Conservation (phyloP, 2,113 vertebrate species). For the Mus spicilegus region DNA sequence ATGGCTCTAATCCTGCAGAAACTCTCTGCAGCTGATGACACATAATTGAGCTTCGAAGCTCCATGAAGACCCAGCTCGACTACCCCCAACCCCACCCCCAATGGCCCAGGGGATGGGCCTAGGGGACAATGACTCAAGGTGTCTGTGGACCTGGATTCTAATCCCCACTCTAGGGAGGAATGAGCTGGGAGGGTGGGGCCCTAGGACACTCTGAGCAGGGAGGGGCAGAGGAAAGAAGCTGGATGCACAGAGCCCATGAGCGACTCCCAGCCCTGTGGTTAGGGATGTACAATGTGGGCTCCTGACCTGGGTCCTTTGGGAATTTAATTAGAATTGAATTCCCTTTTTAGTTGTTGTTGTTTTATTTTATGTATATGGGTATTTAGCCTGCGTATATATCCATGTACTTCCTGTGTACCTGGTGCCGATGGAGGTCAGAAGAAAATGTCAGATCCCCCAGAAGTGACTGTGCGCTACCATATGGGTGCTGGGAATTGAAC, state of each 20-base stretch:
- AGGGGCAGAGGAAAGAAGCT: background rate
- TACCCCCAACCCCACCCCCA: background rate
- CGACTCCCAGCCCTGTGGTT: background rate
- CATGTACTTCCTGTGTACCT: background rate
- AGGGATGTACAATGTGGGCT: background rate
- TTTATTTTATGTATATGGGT: background rate
- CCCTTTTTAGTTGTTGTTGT: background rate
- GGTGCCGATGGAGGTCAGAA: too few relatives aligned
- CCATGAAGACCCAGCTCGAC: background rate
- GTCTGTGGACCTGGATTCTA: conserved; percentile 31
- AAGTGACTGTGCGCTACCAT: background rate
- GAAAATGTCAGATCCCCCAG: background rate
- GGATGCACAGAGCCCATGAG: background rate
- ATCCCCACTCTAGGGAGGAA: conserved; percentile 1
- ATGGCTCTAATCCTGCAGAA: background rate
- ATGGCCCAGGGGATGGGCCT: background rate
- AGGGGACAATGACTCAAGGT: conserved; percentile 32
- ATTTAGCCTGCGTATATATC: background rate
- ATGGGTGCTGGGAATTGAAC: background rate
- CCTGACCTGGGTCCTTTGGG: background rate
- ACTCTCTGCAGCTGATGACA: conserved; percentile 18
- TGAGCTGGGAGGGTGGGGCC: background rate
- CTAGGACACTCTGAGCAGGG: background rate
- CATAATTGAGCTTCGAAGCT: conserved; percentile 29
- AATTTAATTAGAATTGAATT: background rate